Conservation (phyloP, 2,888 invertebrate species). For the Furcula furcula region DNA sequence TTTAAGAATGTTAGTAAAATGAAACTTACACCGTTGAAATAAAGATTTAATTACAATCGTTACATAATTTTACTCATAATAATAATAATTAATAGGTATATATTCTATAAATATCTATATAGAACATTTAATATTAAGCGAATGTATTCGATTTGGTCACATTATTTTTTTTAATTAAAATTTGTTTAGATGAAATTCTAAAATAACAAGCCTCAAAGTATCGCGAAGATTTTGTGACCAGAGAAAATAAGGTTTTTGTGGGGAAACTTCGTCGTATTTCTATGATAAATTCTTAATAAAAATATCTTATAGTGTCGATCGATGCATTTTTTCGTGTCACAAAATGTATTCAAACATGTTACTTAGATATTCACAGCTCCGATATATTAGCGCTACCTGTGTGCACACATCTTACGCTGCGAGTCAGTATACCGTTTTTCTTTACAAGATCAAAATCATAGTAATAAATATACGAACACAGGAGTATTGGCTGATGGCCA, state of each 20-base stretch:
- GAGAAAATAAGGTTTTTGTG: slow-evolving; percentile 22
- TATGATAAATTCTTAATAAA: slow-evolving; percentile 39
- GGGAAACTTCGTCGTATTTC: slow-evolving; percentile 32
- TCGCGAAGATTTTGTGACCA: slow-evolving; percentile 30
- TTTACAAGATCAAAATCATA: too few species aligned
- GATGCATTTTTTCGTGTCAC: slow-evolving; percentile 29
- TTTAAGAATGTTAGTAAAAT: too few species aligned
- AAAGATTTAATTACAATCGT: slow-evolving; percentile 81
- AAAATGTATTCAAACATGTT: slow-evolving; percentile 18
- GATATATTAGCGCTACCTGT: slow-evolving; percentile 10
- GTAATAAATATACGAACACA: too few species aligned
- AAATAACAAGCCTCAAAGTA: slow-evolving; percentile 36
- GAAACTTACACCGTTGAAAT: slow-evolving; percentile 67
- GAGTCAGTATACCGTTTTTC: too few species aligned
- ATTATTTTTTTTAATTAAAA: slow-evolving; percentile 33
- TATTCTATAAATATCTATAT: slow-evolving; percentile 80
- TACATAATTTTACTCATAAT: slow-evolving; percentile 79
- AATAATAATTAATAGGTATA: slow-evolving; percentile 76
- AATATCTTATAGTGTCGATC: slow-evolving; percentile 42
- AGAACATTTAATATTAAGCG: slow-evolving; percentile 80
- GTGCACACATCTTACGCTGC: background rate
- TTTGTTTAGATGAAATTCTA: slow-evolving; percentile 19
- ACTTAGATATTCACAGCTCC: slow-evolving; percentile 36
- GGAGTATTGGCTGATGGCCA: too few species aligned
- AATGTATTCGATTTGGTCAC: slow-evolving; percentile 81